Conservation (phyloP, 2,888 invertebrate species). For the Bellardia pandia region DNA sequence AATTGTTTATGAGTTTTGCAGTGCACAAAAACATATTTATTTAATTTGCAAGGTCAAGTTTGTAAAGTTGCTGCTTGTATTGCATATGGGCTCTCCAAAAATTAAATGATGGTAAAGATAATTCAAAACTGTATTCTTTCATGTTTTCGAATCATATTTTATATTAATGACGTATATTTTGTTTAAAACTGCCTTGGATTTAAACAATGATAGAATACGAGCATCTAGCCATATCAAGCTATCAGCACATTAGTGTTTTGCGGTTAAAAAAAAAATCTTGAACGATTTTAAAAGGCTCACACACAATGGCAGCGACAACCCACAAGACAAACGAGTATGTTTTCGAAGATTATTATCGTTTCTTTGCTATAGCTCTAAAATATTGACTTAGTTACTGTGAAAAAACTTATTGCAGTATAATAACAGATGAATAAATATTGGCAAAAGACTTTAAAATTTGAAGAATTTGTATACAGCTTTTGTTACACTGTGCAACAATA, state of each 20-base stretch:
- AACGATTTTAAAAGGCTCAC: background rate
- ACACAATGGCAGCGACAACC: slow-evolving; percentile 1
- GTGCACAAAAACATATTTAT: slow-evolving; percentile 14
- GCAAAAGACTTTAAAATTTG: too few relatives aligned
- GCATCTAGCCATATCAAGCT: background rate
- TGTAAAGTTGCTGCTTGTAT: slow-evolving; percentile 30
- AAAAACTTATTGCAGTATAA: too few relatives aligned
- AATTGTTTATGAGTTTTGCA: slow-evolving; percentile 10
- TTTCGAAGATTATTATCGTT: too few relatives aligned
- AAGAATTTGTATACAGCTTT: too few relatives aligned
- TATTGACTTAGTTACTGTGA: too few relatives aligned
- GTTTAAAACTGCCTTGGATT: slow-evolving; percentile 21
- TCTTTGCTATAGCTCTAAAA: too few relatives aligned
- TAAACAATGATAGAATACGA: background rate
- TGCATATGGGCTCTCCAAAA: background rate
- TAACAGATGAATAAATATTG: too few relatives aligned
- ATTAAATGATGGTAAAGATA: slow-evolving; percentile 5
- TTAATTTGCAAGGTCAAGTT: slow-evolving; percentile 54
- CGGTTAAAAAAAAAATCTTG: background rate
- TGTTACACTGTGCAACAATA: too few relatives aligned
- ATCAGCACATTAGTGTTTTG: background rate
- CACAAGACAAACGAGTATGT: too few relatives aligned
- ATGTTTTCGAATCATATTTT: slow-evolving; percentile 4
- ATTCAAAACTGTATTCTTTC: background rate
- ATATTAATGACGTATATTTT: slow-evolving; percentile 20